Percentiles rank a stretch among this genome's conserved stretches.
Conservation (phyloP, 2,797 vertebrate genomes). For the Tenualosa ilisha region DNA sequence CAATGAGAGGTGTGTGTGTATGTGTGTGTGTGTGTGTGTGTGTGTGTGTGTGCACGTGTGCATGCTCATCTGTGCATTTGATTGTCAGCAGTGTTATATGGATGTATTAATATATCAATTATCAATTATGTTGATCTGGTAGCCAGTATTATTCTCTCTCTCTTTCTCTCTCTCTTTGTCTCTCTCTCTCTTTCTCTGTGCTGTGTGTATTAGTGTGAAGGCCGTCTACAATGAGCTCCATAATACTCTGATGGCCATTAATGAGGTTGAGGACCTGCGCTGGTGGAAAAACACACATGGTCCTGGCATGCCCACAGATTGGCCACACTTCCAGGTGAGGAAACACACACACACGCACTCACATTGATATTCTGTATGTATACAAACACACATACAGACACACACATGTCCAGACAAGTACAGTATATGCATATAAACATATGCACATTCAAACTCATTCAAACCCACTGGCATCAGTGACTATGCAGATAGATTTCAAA, state of each 20-base stretch:
- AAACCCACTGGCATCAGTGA: not conserved
- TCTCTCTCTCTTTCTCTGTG: not conserved
- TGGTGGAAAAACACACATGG: constrained; percentile 84
- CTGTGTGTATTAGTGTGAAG: constrained; percentile 65
- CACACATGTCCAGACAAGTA: not conserved
- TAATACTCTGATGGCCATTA: constrained; percentile 78
- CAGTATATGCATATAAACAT: not conserved
- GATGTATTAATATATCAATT: too few species aligned
- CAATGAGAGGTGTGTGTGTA: constrained; percentile 70
- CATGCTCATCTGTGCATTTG: not conserved
- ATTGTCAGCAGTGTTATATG: too few species aligned
- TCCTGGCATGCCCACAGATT: constrained; percentile 85
- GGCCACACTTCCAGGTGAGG: constrained; percentile 83
- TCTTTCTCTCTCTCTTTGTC: constrained; percentile 13
- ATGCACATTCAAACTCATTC: not conserved
- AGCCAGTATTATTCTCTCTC: not conserved
- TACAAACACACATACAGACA: constrained; percentile 1
- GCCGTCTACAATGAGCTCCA: constrained; percentile 79
- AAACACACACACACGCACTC: not conserved
- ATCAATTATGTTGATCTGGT: not conserved
- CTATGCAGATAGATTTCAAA: not conserved
- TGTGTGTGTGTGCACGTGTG: not conserved
- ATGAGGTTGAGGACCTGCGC: constrained; percentile 81
- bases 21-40: constrained; percentile 44
- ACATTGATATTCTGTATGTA: not conserved